These are phyloP conservation scores for Drosophila flavopinicola DNA, from an alignment of 2,888 invertebrate genomes.

Conservation along the genomic window DNA sequence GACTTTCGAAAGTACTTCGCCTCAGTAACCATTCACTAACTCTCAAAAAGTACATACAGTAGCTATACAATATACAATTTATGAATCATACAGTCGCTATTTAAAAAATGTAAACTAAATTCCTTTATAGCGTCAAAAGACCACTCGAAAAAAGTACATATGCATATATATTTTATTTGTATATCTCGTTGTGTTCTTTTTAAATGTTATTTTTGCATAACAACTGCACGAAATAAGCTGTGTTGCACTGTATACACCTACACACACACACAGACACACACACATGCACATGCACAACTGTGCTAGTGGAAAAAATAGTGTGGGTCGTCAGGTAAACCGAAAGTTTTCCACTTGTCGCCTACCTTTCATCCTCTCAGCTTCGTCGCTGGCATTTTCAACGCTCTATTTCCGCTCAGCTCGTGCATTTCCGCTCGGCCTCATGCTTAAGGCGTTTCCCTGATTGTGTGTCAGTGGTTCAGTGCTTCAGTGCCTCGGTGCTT, in stretches of 20 bases:
- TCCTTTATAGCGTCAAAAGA: no score
- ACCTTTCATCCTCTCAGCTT: slow-evolving; percentile 30
- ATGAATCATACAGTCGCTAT: no score
- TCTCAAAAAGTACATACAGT: no score
- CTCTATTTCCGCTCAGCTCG: slow-evolving; percentile 61
- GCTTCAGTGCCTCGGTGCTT: not conserved
- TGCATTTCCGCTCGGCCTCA: slow-evolving; percentile 59
- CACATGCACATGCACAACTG: not conserved
- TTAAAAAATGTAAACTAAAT: no score
- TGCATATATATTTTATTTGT: no score
- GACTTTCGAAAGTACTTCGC: no score
- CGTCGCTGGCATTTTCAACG: slow-evolving; percentile 55
- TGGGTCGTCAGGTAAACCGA: slow-evolving; percentile 39
- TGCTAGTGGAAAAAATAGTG: slow-evolving; percentile 18
- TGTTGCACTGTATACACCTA: not conserved
- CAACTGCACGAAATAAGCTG: no score
- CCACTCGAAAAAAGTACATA: no score
- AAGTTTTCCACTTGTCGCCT: slow-evolving; percentile 62
- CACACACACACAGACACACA: not conserved
- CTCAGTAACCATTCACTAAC: no score
- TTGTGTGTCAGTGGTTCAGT: slow-evolving; percentile 31
- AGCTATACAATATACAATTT: no score
- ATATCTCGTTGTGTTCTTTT: no score
- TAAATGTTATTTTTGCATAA: no score
- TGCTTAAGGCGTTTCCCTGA: slow-evolving; percentile 50